These are phyloP conservation scores for Argentina silus DNA, from an alignment of 2,797 vertebrate species.

Conservation along the genomic window DNA sequence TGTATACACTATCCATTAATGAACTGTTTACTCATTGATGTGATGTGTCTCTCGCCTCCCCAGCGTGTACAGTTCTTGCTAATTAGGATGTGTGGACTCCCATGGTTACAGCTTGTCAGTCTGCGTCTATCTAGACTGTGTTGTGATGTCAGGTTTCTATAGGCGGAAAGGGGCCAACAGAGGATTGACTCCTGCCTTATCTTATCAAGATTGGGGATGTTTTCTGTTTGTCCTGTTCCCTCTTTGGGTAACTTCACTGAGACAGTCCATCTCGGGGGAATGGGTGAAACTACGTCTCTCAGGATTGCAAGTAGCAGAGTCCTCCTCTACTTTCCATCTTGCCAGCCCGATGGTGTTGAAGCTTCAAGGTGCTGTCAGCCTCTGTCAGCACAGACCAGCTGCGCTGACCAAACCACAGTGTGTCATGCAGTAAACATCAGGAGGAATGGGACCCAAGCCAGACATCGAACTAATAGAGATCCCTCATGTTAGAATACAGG, in stretches of 20 bases:
- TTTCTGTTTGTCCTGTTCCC: slow-evolving; percentile 32
- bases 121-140: background rate
- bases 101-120: background rate
- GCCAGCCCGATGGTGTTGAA: background rate
- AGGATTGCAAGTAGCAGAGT: background rate
- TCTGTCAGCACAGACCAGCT: background rate
- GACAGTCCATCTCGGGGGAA: slow-evolving; percentile 17
- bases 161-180: slow-evolving; percentile 8
- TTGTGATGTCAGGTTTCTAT: slow-evolving; percentile 3
- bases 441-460: background rate
- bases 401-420: background rate
- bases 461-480: background rate
- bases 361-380: slow-evolving; percentile 1
- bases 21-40: slow-evolving; percentile 10
- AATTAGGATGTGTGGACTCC: slow-evolving; percentile 22
- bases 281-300: slow-evolving; percentile 1
- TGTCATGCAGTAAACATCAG: background rate
- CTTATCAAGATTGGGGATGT: slow-evolving; percentile 24
- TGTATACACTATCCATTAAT: background rate
- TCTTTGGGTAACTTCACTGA: slow-evolving; percentile 20
- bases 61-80: background rate
- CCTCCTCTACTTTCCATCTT: slow-evolving; percentile 22
- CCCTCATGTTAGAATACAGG: too few relatives aligned
- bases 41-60: background rate
- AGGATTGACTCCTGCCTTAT: slow-evolving; percentile 36